A percentile compares a stretch with the other conserved stretches of the same genome.
These are phyloP conservation scores for Halichoerus grypus DNA, from an alignment of 2,113 vertebrate genomes.

Conservation along the genomic window DNA sequence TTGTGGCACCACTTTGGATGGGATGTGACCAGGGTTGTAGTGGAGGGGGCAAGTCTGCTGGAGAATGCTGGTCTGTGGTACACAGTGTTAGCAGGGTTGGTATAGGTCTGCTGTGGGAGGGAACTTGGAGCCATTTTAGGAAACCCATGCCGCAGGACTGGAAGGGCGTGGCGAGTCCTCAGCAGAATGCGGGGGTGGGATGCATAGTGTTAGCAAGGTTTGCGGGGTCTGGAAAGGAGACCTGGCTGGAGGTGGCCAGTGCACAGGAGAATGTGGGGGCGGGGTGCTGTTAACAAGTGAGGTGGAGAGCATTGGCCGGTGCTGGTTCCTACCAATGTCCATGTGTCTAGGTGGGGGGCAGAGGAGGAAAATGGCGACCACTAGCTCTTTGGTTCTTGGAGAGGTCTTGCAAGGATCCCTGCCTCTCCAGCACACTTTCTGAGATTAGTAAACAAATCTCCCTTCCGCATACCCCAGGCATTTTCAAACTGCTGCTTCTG, in stretches of 20 bases:
- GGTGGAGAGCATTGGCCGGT: background rate
- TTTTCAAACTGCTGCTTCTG: background rate
- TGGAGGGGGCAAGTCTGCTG: background rate
- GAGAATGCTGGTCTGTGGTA: background rate
- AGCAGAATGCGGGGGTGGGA: too few relatives aligned
- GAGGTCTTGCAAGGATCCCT: background rate
- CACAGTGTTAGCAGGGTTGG: background rate
- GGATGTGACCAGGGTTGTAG: background rate
- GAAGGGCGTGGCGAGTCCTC: background rate
- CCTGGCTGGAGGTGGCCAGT: background rate
- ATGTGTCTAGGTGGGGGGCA: background rate
- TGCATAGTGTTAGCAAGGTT: background rate
- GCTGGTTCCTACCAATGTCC: background rate
- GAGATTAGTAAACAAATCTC: background rate
- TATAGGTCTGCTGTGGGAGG: background rate
- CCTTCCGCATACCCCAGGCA: background rate
- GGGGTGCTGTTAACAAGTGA: background rate
- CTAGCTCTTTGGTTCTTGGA: background rate
- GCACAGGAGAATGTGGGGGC: background rate
- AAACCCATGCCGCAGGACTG: background rate
- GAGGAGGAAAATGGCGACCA: background rate
- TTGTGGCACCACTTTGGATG: background rate
- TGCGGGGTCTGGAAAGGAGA: background rate
- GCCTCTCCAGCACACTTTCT: background rate
- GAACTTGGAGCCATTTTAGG: background rate